These are phyloP conservation scores for Sparidentex hasta DNA, from an alignment of 2,797 vertebrate species.

Conservation along the genomic window DNA sequence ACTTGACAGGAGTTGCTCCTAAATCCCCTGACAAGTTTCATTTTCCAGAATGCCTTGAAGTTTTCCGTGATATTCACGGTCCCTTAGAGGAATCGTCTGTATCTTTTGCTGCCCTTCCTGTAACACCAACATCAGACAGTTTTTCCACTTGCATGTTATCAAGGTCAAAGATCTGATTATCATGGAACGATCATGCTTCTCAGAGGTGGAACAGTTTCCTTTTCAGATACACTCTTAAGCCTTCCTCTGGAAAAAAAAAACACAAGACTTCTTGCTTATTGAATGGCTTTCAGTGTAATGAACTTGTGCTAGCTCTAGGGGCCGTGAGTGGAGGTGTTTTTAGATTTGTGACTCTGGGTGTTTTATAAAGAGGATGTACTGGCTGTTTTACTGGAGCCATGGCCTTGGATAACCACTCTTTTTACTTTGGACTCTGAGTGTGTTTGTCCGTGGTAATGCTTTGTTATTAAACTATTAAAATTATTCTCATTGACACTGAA, in stretches of 20 bases:
- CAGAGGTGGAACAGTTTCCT: background rate
- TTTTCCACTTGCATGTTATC: background rate
- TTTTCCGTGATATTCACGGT: background rate
- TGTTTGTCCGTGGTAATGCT: conserved; percentile 15
- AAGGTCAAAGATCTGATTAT: background rate
- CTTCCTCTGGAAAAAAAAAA: background rate
- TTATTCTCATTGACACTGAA: conserved; percentile 12
- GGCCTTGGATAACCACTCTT: background rate
- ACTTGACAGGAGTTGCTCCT: background rate
- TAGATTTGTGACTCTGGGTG: background rate
- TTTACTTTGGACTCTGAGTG: background rate
- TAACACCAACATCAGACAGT: background rate
- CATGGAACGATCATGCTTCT: background rate
- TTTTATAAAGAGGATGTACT: background rate
- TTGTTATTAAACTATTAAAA: conserved; percentile 30
- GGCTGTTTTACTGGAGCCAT: background rate
- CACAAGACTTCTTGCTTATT: background rate
- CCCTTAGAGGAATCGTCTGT: background rate
- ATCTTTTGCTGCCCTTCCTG: background rate
- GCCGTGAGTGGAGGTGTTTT: background rate
- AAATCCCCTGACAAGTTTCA: background rate
- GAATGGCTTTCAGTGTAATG: background rate
- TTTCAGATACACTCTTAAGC: background rate
- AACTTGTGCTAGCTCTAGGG: background rate
- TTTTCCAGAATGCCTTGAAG: background rate